Evolutionary conservation across 2,888 invertebrate species (phyloP), one percentile per base, ranked within the genome.

Genomic region (Maniola hyperantus): DNA sequence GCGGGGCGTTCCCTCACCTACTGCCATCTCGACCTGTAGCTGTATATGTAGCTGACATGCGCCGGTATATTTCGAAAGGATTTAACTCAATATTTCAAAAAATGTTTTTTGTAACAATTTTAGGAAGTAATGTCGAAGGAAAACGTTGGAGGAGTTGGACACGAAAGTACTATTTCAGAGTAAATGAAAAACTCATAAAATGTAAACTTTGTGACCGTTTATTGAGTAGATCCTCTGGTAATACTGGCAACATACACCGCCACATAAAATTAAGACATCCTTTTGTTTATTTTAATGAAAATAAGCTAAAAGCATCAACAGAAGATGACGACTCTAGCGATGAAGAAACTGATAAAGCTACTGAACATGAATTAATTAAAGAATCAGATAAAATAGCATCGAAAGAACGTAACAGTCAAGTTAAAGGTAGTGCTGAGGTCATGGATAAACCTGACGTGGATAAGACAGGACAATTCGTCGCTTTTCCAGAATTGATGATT

Each of bases 241-340:
- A 7, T 20, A 51, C 13, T 13, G 50, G 50, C 33, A 58, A 58
- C 8, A 59, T 59, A 51, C 11, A 51, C n/a, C 61, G 61, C 50
- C 61, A 61, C 39, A 36, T 61, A 20, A 61, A 11, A 61, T 13
- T 51, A 7, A 61, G 39, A 61, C 61, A 50, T 61, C 61, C 61
- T 0, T 50, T 39, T 34, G 20, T 61, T 18, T 61, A 39, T 51
- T 61, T 51, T n/a, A 39, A 39, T 33, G 61, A 61, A 20, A 50
- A 2, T 5, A 39, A 57, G 7, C 4, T 15, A 11, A 42, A 15
- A 39, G 18, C 2, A 2, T 39, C 18, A 6, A 11, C 18, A 13
- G 8, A 11, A 34, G 33, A 51, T 18, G 60, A 36, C 6, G 44
- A 50, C 1, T 44, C 44, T 48, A 59, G 18, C 5, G 33, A 11